phyloP scores from a whole-genome alignment of 1,140 invertebrate genomes.

The Tetramorium alpestre region DNA sequence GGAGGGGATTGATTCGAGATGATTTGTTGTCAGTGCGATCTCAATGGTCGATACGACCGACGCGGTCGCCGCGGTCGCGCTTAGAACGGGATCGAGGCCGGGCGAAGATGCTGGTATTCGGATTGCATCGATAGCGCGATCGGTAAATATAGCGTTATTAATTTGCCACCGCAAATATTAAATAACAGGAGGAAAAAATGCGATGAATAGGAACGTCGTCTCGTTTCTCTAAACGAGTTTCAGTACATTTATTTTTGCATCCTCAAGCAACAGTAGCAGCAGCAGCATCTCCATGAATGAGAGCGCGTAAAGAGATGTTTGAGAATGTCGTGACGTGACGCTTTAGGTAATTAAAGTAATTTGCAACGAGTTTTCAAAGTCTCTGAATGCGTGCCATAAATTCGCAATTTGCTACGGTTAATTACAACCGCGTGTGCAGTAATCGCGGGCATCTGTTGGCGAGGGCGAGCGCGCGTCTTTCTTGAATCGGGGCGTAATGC shows the following conservation, averaged over 20 bases:
- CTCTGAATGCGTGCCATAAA: slow-evolving; percentile 18
- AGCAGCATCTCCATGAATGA: neutral
- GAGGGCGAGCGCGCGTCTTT: neutral
- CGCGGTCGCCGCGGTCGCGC: neutral
- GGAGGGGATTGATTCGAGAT: slow-evolving; percentile 41
- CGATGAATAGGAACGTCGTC: neutral
- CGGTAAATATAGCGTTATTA: slow-evolving; percentile 14
- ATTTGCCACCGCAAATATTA: neutral
- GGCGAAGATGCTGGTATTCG: neutral
- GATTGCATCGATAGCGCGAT: neutral
- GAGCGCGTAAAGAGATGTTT: neutral
- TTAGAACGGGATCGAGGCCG: neutral
- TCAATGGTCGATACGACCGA: neutral
- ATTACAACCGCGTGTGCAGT: slow-evolving; percentile 11
- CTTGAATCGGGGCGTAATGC: slow-evolving; percentile 62
- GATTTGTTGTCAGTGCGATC: slow-evolving; percentile 49
- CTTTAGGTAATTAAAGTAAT: slow-evolving; percentile 32
- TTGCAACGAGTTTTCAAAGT: slow-evolving; percentile 1
- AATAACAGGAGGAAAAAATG: neutral
- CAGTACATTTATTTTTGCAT: neutral
- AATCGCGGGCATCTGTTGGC: slow-evolving; percentile 38
- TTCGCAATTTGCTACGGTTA: slow-evolving; percentile 42
- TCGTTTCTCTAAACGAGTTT: neutral
- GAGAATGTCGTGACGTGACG: neutral
- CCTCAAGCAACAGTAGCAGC: neutral